Evolutionary conservation across 2,888 invertebrate genomes (phyloP), one percentile per base, ranked within the genome.

Genomic region (Lasioglossum figueresi): DNA sequence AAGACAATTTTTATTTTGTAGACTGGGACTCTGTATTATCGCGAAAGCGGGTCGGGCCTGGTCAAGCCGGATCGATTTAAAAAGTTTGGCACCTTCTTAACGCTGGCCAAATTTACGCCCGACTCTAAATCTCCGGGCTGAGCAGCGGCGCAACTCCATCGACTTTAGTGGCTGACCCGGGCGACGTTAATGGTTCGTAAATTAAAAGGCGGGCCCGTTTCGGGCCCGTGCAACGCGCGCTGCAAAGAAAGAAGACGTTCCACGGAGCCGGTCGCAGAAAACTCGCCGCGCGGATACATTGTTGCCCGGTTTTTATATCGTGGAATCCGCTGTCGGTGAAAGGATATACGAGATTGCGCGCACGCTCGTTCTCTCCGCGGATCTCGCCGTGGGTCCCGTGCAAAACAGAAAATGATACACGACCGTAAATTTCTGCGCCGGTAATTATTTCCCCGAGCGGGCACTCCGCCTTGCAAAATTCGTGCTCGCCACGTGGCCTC

Each of bases 161-260:
- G 88, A 68, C 80, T 89, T 90, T 86, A 82, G 76, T 48, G 74
- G 78, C 72, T 23, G 84, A 59, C 43, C 66, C 74, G 76, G 79
- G 79, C 88, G 93, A 93, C 93, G 86, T 93, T 93, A 93, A 93
- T 92, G 93, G 91, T 93, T 92, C 93, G 92, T 93, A 93, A 93
- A 93, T 93, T 93, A 93, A 93, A 92, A 92, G 88, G 66, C 23
- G 79, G 82, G 27, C 88, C 89, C 88, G 90, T 93, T 91, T 92
- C 90, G 63, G 88, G 27, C 14, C 27, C 87, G 91, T 86, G 84
- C 85, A 84, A 88, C 82, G 59, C 80, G 88, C 89, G 19, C 73
- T 27, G 89, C 83, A 88, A 91, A 82, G 84, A 78, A 82, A 88
- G 79, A 93, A 92, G 90, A 93, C 91, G 92, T 91, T 89, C 91